Evolutionary conservation across 2,797 vertebrate species (phyloP).

Genomic region (Pipistrellus pygmaeus): DNA sequence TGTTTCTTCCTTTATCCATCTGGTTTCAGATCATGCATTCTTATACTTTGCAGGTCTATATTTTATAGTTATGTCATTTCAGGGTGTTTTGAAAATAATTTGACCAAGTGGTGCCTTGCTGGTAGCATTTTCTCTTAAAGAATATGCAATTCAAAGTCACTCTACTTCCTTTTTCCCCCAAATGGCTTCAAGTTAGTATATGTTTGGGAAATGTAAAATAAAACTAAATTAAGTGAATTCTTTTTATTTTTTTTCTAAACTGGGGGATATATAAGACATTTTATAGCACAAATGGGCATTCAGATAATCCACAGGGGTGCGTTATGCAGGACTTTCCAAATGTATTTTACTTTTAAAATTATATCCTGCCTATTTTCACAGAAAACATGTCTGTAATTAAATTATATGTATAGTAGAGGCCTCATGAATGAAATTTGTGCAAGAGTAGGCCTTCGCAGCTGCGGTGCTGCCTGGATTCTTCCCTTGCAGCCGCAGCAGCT

Average conservation of each 20-base stretch:
- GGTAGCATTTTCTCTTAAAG: background rate
- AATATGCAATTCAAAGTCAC: background rate
- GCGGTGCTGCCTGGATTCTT: too few species aligned
- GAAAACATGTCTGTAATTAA: background rate
- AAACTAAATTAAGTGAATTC: background rate
- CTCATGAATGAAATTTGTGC: too few species aligned
- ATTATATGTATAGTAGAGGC: background rate
- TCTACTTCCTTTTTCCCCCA: background rate
- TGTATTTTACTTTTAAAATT: background rate
- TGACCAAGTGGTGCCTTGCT: background rate
- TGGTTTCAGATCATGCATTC: background rate
- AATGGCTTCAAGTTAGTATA: background rate
- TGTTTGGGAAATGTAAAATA: conserved; percentile 9
- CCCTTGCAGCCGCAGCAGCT: too few species aligned
- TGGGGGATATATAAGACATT: background rate
- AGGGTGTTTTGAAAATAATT: background rate
- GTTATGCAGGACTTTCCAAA: background rate
- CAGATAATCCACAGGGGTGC: background rate
- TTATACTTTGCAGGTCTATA: background rate
- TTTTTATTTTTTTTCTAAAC: background rate
- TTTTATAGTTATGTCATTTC: background rate
- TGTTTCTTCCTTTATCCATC: background rate
- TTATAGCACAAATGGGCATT: background rate
- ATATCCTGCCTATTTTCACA: background rate
- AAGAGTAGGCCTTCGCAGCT: too few species aligned